A percentile compares a stretch with the other conserved stretches of the same genome.
Evolutionary conservation across 1,140 invertebrate species (phyloP).

Genomic region (Planococcus citri): DNA sequence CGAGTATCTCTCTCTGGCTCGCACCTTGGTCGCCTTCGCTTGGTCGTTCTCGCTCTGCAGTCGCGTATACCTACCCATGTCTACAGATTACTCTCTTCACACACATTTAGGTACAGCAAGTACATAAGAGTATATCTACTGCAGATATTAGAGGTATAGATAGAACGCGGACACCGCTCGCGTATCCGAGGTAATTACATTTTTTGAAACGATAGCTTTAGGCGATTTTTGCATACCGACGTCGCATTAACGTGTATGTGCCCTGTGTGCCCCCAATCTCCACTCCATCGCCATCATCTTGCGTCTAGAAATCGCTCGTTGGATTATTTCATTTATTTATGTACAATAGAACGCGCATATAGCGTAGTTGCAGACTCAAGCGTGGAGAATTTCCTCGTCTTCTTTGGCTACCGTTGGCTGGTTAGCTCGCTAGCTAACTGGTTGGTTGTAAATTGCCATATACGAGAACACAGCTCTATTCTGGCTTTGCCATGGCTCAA

Average conservation of each 20-base stretch:
- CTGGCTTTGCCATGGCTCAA: too few relatives aligned
- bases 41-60: not conserved
- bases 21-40: not conserved
- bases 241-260: not conserved
- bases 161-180: too few relatives aligned
- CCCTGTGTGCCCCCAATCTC: not conserved
- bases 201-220: slow-evolving; percentile 9
- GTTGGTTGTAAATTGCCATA: too few relatives aligned
- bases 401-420: too few relatives aligned
- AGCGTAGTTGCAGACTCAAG: too few relatives aligned
- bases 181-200: not conserved
- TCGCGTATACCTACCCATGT: not conserved
- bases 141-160: too few relatives aligned
- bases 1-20: not conserved
- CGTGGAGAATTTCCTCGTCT: not conserved
- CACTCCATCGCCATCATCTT: too few relatives aligned
- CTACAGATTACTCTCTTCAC: not conserved
- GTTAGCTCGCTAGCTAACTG: too few relatives aligned
- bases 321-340: not conserved
- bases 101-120: too few relatives aligned
- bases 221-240: slow-evolving; percentile 19
- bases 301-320: not conserved
- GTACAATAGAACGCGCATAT: not conserved
- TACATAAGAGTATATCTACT: too few relatives aligned
- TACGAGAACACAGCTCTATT: too few relatives aligned